Conservation (phyloP, 2,888 invertebrate species). For the Schizotus pectinicornis region DNA sequence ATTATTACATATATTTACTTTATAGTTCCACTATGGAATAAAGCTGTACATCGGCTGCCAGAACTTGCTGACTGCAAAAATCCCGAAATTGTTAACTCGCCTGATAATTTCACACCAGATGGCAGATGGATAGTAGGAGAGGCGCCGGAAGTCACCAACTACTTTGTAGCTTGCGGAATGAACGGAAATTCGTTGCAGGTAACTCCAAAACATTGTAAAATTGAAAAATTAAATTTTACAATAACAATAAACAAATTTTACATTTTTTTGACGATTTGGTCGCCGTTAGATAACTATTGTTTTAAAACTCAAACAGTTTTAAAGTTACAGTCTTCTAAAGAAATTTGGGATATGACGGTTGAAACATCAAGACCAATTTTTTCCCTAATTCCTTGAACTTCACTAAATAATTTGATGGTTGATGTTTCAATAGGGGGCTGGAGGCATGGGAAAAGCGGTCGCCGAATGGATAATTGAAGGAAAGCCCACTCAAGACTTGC, state of each 20-base stretch:
- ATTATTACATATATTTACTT: constrained; percentile 2
- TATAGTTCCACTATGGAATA: constrained; percentile 62
- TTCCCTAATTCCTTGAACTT: no score
- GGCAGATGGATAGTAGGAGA: constrained; percentile 73
- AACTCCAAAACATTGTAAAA: no score
- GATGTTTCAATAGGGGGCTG: constrained; percentile 60
- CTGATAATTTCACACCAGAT: constrained; percentile 76
- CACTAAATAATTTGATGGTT: constrained; percentile 12
- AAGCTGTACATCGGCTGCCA: constrained; percentile 64
- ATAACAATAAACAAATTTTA: no score
- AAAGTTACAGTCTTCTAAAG: no score
- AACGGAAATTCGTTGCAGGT: constrained; percentile 70
- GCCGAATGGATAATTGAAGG: constrained; percentile 74
- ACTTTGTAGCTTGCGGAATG: constrained; percentile 77
- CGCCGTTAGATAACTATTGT: no score
- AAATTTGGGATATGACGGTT: no score
- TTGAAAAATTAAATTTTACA: no score
- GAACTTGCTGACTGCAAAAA: constrained; percentile 60
- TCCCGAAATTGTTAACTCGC: constrained; percentile 66
- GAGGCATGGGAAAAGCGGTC: constrained; percentile 71
- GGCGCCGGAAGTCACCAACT: constrained; percentile 71
- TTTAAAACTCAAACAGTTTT: no score
- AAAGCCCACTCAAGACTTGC: constrained; percentile 66
- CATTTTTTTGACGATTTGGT: no score
- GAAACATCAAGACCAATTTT: no score